Percentiles rank a stretch among this genome's conserved stretches.
Evolutionary conservation across 2,113 vertebrate genomes (phyloP).

Genomic region (Callionymus lyra): DNA sequence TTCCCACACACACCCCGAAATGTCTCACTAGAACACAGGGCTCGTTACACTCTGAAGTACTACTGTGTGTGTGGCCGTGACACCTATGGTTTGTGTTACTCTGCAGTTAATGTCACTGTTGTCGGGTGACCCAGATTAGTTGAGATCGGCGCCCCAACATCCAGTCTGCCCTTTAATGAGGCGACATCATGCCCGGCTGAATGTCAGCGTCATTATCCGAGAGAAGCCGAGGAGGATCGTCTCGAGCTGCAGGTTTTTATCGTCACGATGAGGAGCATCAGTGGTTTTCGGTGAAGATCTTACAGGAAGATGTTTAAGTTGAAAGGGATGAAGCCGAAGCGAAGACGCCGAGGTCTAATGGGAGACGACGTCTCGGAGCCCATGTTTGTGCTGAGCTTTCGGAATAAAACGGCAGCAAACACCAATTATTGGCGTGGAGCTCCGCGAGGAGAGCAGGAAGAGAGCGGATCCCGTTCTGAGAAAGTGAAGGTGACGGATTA

Average conservation of each 20-base stretch:
- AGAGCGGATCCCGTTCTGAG: slow-evolving; percentile 30
- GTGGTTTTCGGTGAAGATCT: no score
- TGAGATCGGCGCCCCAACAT: slow-evolving; percentile 21
- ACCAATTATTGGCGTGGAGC: slow-evolving; percentile 16
- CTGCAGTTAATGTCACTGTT: slow-evolving; percentile 3
- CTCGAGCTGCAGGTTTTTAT: no score
- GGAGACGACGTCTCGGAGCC: neutral
- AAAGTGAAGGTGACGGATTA: slow-evolving; percentile 41
- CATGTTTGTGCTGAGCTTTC: slow-evolving; percentile 3
- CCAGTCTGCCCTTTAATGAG: slow-evolving; percentile 48
- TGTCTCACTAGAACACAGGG: no score
- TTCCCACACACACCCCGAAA: no score
- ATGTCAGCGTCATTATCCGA: slow-evolving; percentile 47
- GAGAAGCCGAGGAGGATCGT: no score
- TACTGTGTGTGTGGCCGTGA: slow-evolving; percentile 22
- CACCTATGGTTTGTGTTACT: no score
- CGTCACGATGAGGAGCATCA: no score
- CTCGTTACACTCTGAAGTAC: slow-evolving; percentile 2
- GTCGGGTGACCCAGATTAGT: slow-evolving; percentile 18
- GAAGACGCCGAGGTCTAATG: no score
- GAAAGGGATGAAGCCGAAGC: no score
- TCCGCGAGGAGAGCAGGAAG: slow-evolving; percentile 17
- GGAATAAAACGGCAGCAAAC: slow-evolving; percentile 5
- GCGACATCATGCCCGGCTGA: slow-evolving; percentile 41
- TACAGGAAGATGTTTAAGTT: no score